Evolutionary conservation across 2,888 invertebrate genomes (phyloP).

Genomic region (Plagiodera versicolora): DNA sequence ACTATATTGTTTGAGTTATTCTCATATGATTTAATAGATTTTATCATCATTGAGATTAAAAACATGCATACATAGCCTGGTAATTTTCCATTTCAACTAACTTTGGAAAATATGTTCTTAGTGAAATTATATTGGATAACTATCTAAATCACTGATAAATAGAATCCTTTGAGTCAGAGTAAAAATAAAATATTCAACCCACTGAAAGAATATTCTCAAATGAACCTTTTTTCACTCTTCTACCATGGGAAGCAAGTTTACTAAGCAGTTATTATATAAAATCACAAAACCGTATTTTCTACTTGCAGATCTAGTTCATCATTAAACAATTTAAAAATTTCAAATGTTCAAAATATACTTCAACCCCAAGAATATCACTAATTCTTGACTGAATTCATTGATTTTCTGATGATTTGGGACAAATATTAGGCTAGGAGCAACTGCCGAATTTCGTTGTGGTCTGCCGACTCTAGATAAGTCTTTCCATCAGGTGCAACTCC

Average conservation of each 20-base stretch:
- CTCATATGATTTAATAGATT: too few species aligned
- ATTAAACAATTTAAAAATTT: neutral
- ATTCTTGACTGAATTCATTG: conserved; percentile 19
- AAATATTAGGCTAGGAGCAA: conserved; percentile 55
- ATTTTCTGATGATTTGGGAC: conserved; percentile 21
- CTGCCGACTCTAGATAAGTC: conserved; percentile 85
- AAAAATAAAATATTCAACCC: too few species aligned
- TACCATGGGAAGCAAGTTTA: neutral
- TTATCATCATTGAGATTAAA: too few species aligned
- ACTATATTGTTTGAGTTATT: conserved; percentile 2
- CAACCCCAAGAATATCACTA: neutral
- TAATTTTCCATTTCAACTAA: too few species aligned
- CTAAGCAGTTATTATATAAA: neutral
- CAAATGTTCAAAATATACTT: neutral
- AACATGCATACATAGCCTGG: too few species aligned
- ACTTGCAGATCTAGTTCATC: neutral
- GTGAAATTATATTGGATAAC: too few species aligned
- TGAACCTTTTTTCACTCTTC: neutral
- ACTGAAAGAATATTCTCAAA: neutral
- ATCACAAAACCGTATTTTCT: neutral
- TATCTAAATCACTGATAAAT: too few species aligned
- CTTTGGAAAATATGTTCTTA: too few species aligned
- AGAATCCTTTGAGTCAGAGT: too few species aligned
- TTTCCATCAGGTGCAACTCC: conserved; percentile 87
- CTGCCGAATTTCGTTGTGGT: conserved; percentile 87